Conservation (phyloP, 30 jellyfish, hydroid and myxozoan species). For the Rhopilema esculentum region DNA sequence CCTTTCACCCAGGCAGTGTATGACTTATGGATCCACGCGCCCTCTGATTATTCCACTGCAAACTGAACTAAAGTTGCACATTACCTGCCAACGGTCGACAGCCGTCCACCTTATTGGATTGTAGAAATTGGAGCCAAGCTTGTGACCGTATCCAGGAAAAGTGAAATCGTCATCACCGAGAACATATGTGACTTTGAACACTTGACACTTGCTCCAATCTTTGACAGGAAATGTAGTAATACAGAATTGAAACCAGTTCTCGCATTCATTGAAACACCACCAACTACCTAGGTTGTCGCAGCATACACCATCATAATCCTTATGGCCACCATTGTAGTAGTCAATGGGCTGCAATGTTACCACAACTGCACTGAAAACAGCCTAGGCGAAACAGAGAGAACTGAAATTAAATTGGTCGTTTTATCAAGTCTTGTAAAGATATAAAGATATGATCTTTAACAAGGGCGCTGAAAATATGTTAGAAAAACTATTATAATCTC, state of each 20-base stretch:
- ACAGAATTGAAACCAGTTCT: slow-evolving; percentile 84
- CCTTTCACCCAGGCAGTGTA: too few relatives aligned
- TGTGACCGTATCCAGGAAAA: slow-evolving; percentile 70
- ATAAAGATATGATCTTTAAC: too few relatives aligned
- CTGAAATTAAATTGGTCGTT: background rate
- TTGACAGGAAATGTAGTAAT: slow-evolving; percentile 73
- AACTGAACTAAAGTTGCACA: too few relatives aligned
- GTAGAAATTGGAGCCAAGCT: slow-evolving; percentile 53
- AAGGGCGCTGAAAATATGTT: too few relatives aligned
- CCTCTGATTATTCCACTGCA: too few relatives aligned
- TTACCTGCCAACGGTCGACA: slow-evolving; percentile 65
- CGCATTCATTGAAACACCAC: slow-evolving; percentile 74
- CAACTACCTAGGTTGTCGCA: slow-evolving; percentile 67
- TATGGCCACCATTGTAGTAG: slow-evolving; percentile 41
- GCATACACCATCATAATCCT: slow-evolving; percentile 72
- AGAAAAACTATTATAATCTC: too few relatives aligned
- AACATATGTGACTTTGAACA: slow-evolving; percentile 35
- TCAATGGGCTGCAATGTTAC: slow-evolving; percentile 34
- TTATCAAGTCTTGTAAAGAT: too few relatives aligned
- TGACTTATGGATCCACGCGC: too few relatives aligned
- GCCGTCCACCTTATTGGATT: slow-evolving; percentile 64
- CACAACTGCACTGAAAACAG: slow-evolving; percentile 32
- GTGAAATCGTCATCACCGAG: slow-evolving; percentile 61
- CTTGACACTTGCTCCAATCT: slow-evolving; percentile 34
- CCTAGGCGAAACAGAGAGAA: background rate